phyloP scores from a whole-genome alignment of 2,797 vertebrate genomes.

The Poliocrania exsul region DNA sequence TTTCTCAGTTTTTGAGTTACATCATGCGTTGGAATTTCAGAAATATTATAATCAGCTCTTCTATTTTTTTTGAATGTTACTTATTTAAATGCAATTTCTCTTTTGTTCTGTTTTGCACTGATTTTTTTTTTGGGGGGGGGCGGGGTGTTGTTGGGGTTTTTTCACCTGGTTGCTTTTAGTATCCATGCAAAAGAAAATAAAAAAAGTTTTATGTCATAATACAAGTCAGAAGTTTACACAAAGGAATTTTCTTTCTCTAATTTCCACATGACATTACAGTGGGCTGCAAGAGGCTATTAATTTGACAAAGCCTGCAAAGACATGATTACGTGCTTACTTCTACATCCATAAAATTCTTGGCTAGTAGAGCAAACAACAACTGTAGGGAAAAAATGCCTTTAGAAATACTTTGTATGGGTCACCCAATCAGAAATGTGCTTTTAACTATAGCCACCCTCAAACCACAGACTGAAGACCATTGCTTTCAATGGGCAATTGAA shows the following conservation, averaged over 20 bases:
- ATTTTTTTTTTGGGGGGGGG: too few relatives aligned
- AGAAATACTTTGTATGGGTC: not conserved
- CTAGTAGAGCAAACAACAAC: not conserved
- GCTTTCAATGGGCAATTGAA: not conserved
- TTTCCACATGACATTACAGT: not conserved
- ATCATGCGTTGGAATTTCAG: not conserved
- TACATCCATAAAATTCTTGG: not conserved
- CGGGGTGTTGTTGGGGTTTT: not conserved
- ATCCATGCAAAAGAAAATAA: not conserved
- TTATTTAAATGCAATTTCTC: not conserved
- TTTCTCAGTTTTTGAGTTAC: not conserved
- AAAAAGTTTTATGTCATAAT: not conserved
- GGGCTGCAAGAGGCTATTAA: not conserved
- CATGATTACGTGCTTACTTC: not conserved
- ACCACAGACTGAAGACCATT: not conserved
- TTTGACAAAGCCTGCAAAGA: not conserved
- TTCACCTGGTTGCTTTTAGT: not conserved
- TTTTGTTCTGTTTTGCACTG: not conserved
- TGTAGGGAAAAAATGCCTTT: not conserved
- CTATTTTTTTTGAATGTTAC: not conserved
- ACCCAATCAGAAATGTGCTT: not conserved
- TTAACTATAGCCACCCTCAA: not conserved
- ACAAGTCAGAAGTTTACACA: not conserved
- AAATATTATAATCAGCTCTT: not conserved
- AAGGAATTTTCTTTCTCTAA: not conserved